Evolutionary conservation across 2,113 vertebrate species (phyloP).

Genomic region (Chaetorhynchus papuensis): DNA sequence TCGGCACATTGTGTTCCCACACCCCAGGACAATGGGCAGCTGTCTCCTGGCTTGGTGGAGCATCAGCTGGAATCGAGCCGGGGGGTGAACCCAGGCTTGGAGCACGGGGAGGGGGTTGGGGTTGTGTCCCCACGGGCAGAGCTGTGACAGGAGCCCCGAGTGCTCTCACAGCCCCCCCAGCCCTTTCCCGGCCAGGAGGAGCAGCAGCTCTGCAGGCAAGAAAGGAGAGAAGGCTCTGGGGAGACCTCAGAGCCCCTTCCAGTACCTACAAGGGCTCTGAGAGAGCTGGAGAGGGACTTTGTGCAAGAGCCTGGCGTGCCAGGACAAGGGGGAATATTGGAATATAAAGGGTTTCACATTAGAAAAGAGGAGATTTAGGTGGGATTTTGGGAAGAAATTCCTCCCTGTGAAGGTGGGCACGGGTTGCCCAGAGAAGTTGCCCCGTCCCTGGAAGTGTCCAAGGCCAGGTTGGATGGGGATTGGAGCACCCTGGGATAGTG

Average conservation of each 20-base stretch:
- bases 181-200: neutral
- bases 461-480: neutral
- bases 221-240: accelerated
- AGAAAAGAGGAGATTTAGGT: neutral
- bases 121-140: neutral
- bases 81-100: neutral
- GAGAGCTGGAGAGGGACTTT: neutral
- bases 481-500: neutral
- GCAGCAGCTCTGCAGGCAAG: neutral
- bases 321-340: neutral
- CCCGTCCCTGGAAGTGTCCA: neutral
- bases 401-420: neutral
- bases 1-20: accelerated
- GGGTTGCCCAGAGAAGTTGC: neutral
- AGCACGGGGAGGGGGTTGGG: neutral
- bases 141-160: neutral
- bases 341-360: neutral
- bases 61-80: neutral
- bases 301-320: neutral
- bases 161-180: accelerated
- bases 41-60: neutral
- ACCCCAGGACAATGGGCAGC: neutral
- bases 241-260: neutral
- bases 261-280: neutral
- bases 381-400: neutral